Percentiles rank a stretch among this genome's conserved stretches.
phyloP scores from a whole-genome alignment of 2,888 invertebrate species.

The Hypolimnas misippus region DNA sequence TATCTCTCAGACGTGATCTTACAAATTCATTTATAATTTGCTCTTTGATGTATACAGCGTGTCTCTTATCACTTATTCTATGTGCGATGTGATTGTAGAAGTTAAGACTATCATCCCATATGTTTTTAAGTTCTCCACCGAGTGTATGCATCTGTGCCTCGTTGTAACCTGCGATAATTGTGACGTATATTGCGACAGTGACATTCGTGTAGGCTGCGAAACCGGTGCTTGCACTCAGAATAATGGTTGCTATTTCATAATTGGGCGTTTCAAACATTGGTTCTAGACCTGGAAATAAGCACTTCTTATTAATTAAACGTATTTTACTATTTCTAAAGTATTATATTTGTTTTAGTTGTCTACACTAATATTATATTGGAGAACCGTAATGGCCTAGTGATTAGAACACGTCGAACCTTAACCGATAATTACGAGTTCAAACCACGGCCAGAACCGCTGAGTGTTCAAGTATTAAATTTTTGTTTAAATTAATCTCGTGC shows the following conservation, averaged over 20 bases:
- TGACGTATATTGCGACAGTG: slow-evolving; percentile 53
- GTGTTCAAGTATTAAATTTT: too few species aligned
- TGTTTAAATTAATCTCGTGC: too few species aligned
- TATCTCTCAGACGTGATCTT: slow-evolving; percentile 45
- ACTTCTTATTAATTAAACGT: too few species aligned
- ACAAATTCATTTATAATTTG: slow-evolving; percentile 50
- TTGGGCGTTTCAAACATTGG: slow-evolving; percentile 61
- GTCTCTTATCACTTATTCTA: slow-evolving; percentile 11
- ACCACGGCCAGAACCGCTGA: too few species aligned
- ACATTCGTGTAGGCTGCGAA: slow-evolving; percentile 52
- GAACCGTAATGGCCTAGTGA: too few species aligned
- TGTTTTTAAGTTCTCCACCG: slow-evolving; percentile 53
- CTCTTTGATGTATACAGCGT: slow-evolving; percentile 21
- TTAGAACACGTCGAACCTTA: too few species aligned
- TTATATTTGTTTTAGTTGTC: too few species aligned
- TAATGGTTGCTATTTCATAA: slow-evolving; percentile 54
- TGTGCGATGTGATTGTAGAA: slow-evolving; percentile 24
- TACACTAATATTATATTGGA: too few species aligned
- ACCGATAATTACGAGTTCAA: too few species aligned
- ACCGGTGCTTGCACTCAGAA: slow-evolving; percentile 42
- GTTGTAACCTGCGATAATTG: slow-evolving; percentile 56
- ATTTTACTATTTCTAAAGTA: too few species aligned
- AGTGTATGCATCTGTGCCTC: slow-evolving; percentile 61
- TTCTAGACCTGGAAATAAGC: slow-evolving; percentile 57
- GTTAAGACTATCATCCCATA: slow-evolving; percentile 55